phyloP scores from a whole-genome alignment of 2,113 vertebrate genomes.

The Anolis sagrei region DNA sequence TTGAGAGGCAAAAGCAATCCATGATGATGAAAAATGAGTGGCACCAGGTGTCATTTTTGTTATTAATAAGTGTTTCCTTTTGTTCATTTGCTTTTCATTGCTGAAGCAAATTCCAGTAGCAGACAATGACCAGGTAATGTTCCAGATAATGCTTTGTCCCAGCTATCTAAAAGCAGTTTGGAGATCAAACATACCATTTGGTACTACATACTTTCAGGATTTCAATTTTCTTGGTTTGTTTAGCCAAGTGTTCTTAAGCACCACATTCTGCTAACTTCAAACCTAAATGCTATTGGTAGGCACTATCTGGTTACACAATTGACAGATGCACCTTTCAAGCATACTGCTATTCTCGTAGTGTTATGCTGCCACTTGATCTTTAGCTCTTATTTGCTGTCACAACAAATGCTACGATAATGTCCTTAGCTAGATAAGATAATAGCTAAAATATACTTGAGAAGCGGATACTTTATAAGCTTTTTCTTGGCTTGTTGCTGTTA shows the following conservation, averaged over 20 bases:
- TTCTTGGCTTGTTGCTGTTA: neutral
- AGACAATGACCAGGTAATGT: conserved; percentile 42
- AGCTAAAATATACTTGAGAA: conserved; percentile 16
- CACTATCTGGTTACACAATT: neutral
- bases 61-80: neutral
- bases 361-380: neutral
- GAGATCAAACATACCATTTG: conserved; percentile 62
- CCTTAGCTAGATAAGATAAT: conserved; percentile 11
- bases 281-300: neutral
- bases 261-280: neutral
- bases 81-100: conserved; percentile 42
- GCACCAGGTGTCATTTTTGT: neutral
- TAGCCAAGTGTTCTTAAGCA: neutral
- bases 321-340: neutral
- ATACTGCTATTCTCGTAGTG: neutral
- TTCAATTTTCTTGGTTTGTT: neutral
- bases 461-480: neutral
- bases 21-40: neutral
- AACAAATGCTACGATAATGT: conserved; percentile 7
- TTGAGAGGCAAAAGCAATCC: neutral
- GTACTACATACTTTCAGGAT: conserved; percentile 24
- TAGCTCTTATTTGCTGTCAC: conserved; percentile 13
- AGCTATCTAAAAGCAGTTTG: conserved; percentile 46
- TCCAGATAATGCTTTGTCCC: conserved; percentile 57
- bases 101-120: conserved; percentile 51